These are phyloP conservation scores for Delichon dasypus DNA, from an alignment of 2,797 vertebrate genomes.

Conservation along the genomic window DNA sequence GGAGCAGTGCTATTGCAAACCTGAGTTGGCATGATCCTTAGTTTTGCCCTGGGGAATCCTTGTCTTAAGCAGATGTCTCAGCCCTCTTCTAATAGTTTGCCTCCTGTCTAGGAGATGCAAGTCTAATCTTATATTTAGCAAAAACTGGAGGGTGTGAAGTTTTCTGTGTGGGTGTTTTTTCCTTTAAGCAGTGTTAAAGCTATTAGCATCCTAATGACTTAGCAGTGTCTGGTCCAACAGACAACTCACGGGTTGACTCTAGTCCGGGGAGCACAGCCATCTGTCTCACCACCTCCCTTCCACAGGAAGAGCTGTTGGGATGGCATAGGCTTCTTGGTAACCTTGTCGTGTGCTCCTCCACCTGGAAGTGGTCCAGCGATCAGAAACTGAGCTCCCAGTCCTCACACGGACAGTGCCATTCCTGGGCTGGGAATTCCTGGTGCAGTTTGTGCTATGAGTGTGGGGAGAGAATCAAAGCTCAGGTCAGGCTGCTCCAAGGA, in stretches of 20 bases:
- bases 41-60: neutral
- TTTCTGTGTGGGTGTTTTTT: neutral
- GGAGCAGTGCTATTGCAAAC: neutral
- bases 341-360: neutral
- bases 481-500: neutral
- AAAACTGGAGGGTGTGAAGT: neutral
- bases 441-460: neutral
- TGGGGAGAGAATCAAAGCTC: neutral
- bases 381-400: neutral
- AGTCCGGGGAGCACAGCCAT: neutral
- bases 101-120: neutral
- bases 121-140: neutral
- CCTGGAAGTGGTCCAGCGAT: neutral
- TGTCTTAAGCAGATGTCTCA: neutral
- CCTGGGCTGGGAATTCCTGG: neutral
- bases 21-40: neutral
- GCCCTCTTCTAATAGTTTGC: neutral
- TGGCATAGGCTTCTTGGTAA: neutral
- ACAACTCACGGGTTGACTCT: neutral
- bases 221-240: neutral
- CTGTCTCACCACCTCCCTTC: neutral
- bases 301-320: neutral
- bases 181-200: neutral
- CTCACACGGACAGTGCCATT: fast-evolving
- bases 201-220: constrained; percentile 3